phyloP scores from a whole-genome alignment of 2,113 vertebrate species.

The Triplophysa rosa region DNA sequence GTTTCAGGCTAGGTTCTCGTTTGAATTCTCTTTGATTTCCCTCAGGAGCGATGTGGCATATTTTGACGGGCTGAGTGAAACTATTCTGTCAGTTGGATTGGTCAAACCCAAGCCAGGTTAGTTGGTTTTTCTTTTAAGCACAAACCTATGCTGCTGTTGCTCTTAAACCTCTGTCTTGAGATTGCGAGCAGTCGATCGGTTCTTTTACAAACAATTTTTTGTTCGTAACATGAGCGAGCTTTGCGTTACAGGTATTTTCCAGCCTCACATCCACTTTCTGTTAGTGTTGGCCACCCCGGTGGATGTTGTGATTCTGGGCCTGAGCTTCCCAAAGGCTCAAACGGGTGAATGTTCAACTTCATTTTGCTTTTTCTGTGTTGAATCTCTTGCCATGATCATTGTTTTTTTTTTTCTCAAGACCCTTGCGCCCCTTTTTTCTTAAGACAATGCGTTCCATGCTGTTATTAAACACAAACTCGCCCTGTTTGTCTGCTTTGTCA shows the following conservation, averaged over 20 bases:
- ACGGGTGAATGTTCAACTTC: slow-evolving; percentile 73
- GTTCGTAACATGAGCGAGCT: not conserved
- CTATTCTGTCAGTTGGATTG: slow-evolving; percentile 93
- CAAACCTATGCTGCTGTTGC: no score
- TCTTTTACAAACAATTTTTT: no score
- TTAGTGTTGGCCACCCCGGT: slow-evolving; percentile 94
- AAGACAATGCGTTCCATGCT: no score
- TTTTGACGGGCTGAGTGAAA: slow-evolving; percentile 98
- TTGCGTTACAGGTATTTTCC: slow-evolving; percentile 86
- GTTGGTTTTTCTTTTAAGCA: not conserved
- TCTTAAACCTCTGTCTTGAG: no score
- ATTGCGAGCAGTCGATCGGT: no score
- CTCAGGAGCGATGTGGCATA: slow-evolving; percentile 91
- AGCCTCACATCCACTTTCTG: slow-evolving; percentile 90
- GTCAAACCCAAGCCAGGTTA: slow-evolving; percentile 94
- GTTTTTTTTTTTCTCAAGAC: no score
- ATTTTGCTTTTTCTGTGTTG: no score
- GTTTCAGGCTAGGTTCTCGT: slow-evolving; percentile 5
- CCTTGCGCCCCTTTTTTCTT: no score
- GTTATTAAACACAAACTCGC: no score
- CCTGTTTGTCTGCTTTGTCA: not conserved
- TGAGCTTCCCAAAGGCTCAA: slow-evolving; percentile 87
- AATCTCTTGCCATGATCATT: no score
- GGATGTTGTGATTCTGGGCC: slow-evolving; percentile 93
- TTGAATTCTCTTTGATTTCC: slow-evolving; percentile 3